Percentiles rank a stretch among this genome's conserved stretches.
phyloP scores from a whole-genome alignment of 1,140 invertebrate genomes.

The Drosophila hydei region DNA sequence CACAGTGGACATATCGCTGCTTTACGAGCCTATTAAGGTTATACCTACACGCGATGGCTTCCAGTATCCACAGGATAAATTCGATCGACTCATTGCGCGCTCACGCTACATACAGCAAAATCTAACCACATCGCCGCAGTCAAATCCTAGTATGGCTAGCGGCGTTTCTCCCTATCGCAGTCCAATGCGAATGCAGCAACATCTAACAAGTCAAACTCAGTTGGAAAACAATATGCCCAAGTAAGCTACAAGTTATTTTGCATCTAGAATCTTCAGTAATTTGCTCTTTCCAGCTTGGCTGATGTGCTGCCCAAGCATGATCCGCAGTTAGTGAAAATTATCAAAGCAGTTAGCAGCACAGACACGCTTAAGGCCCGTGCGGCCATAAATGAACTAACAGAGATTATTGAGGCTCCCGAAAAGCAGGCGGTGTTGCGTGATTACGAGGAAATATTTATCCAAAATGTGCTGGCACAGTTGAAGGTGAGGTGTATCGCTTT shows the following conservation, averaged over 20 bases:
- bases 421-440: conserved; percentile 81
- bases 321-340: conserved; percentile 78
- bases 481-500: conserved; percentile 52
- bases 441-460: conserved; percentile 83
- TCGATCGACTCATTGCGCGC: conserved; percentile 82
- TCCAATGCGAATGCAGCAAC: conserved; percentile 55
- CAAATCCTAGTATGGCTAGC: conserved; percentile 35
- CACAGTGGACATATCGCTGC: conserved; percentile 85
- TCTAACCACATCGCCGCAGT: conserved; percentile 52
- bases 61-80: conserved; percentile 85
- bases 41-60: conserved; percentile 83
- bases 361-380: conserved; percentile 78
- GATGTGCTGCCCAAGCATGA: conserved; percentile 81
- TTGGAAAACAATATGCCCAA: conserved; percentile 67
- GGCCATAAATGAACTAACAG: conserved; percentile 75
- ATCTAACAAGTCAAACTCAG: conserved; percentile 7
- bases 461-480: conserved; percentile 80
- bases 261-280: neutral
- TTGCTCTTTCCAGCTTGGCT: conserved; percentile 54
- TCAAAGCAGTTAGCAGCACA: conserved; percentile 70
- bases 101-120: conserved; percentile 65
- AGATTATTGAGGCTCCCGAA: conserved; percentile 79
- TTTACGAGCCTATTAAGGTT: conserved; percentile 85
- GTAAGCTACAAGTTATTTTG: conserved; percentile 19
- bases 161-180: conserved; percentile 71